These are phyloP conservation scores for Harpalus rubripes DNA, from an alignment of 2,888 invertebrate genomes.

Conservation along the genomic window DNA sequence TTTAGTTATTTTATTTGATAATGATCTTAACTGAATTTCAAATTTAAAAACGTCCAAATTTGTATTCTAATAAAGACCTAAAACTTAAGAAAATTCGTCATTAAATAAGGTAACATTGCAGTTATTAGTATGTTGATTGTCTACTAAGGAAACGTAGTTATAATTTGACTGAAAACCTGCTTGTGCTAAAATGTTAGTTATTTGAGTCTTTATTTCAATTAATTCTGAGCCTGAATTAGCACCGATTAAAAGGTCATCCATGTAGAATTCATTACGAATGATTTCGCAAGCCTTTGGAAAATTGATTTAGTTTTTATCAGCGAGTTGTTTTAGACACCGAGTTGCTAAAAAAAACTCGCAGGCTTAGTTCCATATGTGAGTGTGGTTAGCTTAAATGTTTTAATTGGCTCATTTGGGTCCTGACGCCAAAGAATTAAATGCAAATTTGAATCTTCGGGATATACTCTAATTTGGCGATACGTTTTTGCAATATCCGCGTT, in stretches of 20 bases:
- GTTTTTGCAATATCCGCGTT: constrained; percentile 28
- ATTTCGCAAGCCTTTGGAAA: constrained; percentile 4
- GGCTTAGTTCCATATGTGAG: constrained; percentile 9
- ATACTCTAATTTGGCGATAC: constrained; percentile 23
- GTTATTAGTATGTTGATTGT: too few species aligned
- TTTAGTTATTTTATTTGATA: constrained; percentile 1
- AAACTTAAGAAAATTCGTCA: too few species aligned
- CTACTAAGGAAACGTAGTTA: background rate
- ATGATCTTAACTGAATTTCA: background rate
- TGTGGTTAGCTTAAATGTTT: constrained; percentile 14
- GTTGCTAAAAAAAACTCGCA: constrained; percentile 33
- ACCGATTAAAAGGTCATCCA: too few species aligned
- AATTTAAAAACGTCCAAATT: background rate
- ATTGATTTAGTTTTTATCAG: background rate
- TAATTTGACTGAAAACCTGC: background rate
- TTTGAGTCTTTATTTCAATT: too few species aligned
- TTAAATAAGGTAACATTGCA: too few species aligned
- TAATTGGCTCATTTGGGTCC: background rate
- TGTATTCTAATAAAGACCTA: too few species aligned
- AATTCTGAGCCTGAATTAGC: background rate
- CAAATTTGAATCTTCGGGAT: background rate
- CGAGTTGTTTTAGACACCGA: constrained; percentile 25
- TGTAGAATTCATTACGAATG: constrained; percentile 14
- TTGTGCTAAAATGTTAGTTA: too few species aligned
- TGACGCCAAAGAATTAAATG: constrained; percentile 25